Evolutionary conservation across 1,140 invertebrate genomes (phyloP).

Genomic region (Lasioglossum baleicum): DNA sequence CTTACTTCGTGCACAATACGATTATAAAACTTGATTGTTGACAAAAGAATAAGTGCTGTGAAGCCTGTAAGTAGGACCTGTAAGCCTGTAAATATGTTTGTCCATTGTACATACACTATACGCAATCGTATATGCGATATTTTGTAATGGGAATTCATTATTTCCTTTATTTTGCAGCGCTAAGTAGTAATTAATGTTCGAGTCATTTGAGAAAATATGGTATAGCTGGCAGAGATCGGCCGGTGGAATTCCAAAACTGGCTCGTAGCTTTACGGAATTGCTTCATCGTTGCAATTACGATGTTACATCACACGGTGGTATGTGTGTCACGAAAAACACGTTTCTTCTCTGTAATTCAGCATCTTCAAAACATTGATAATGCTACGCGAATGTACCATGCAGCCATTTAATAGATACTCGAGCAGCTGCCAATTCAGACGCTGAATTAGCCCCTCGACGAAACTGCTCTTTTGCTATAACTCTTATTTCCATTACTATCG

Average conservation of each 20-base stretch:
- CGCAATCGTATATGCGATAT: no score
- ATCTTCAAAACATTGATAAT: conserved; percentile 44
- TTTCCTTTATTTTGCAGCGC: neutral
- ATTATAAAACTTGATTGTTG: no score
- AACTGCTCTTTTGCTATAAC: neutral
- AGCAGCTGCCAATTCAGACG: neutral
- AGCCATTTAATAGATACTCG: neutral
- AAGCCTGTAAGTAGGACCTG: no score
- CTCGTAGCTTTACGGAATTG: conserved; percentile 44
- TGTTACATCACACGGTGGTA: conserved; percentile 41
- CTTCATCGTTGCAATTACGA: conserved; percentile 46
- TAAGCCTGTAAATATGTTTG: no score
- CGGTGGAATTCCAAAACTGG: conserved; percentile 31
- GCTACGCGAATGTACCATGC: neutral
- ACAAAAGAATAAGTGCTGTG: no score
- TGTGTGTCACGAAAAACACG: conserved; percentile 51
- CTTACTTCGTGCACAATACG: no score
- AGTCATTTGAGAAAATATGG: conserved; percentile 14
- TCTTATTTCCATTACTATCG: neutral
- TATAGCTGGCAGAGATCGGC: conserved; percentile 1
- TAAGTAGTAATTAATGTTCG: neutral
- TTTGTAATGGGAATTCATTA: neutral
- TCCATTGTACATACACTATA: no score
- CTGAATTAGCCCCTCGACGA: neutral
- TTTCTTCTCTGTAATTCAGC: conserved; percentile 33